Conservation (phyloP, 2,888 invertebrate genomes). For the Carpatolechia fugitivella region DNA sequence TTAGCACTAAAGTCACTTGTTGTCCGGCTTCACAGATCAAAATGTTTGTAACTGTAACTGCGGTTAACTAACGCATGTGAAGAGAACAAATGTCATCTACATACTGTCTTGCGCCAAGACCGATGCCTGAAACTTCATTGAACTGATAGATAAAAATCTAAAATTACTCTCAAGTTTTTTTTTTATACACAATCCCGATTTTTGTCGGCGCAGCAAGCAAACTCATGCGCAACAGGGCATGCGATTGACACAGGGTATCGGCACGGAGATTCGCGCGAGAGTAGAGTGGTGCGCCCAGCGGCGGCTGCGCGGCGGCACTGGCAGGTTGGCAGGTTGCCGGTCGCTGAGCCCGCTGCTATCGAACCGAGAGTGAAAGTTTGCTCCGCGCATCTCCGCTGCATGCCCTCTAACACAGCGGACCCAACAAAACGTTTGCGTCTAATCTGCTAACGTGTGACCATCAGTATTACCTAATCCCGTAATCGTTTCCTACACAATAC, state of each 20-base stretch:
- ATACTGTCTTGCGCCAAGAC: constrained; percentile 19
- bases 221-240: constrained; percentile 56
- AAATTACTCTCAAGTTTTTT: constrained; percentile 48
- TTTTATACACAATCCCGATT: constrained; percentile 55
- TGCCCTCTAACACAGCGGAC: constrained; percentile 53
- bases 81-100: background rate
- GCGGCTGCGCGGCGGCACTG: constrained; percentile 66
- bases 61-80: constrained; percentile 14
- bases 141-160: constrained; percentile 43
- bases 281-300: constrained; percentile 57
- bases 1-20: background rate
- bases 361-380: constrained; percentile 72
- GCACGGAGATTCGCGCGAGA: constrained; percentile 36
- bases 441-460: constrained; percentile 7
- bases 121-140: constrained; percentile 34
- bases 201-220: constrained; percentile 53
- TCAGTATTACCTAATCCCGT: constrained; percentile 11
- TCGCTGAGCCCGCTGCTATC: constrained; percentile 43
- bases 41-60: constrained; percentile 4
- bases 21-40: background rate
- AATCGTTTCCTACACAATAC: constrained; percentile 33
- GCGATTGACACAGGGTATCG: constrained; percentile 51
- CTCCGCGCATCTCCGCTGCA: constrained; percentile 55
- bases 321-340: constrained; percentile 29
- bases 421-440: constrained; percentile 34